Evolutionary conservation across 2,888 invertebrate species (phyloP).

Genomic region (Pristionchus fissidentatus): DNA sequence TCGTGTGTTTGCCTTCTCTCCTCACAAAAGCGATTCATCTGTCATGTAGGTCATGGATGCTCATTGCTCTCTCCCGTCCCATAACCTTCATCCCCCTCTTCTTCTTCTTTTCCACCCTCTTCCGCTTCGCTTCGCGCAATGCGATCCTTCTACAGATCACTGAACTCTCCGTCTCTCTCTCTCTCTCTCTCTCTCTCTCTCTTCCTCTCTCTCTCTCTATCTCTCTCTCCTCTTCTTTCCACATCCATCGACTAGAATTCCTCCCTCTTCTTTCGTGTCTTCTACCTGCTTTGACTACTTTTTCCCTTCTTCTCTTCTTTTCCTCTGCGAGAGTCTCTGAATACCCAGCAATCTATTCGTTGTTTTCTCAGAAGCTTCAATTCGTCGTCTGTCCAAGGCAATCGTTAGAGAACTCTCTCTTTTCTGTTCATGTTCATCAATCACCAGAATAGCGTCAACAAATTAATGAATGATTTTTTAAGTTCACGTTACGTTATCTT

Average conservation of each 20-base stretch:
- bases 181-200: background rate
- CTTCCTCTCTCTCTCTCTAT: background rate
- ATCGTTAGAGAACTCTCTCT: too few relatives aligned
- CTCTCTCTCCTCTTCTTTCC: background rate
- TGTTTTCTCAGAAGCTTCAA: too few relatives aligned
- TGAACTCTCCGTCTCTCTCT: background rate
- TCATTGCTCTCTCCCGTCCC: background rate
- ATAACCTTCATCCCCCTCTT: slow-evolving; percentile 5
- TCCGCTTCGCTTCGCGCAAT: slow-evolving; percentile 20
- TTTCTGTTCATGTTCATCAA: too few relatives aligned
- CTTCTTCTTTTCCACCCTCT: background rate
- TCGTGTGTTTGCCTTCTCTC: too few relatives aligned
- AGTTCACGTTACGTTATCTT: too few relatives aligned
- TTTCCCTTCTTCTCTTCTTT: background rate
- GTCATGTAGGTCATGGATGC: too few relatives aligned
- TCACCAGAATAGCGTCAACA: too few relatives aligned
- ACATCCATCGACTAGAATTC: background rate
- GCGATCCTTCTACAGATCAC: slow-evolving; percentile 8
- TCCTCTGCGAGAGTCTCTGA: slow-evolving; percentile 2
- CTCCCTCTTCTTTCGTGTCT: background rate
- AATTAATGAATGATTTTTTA: too few relatives aligned
- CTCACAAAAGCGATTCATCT: too few relatives aligned
- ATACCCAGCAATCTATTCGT: too few relatives aligned
- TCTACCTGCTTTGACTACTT: background rate
- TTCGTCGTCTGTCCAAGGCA: too few relatives aligned